Evolutionary conservation across 1,140 invertebrate species (phyloP).

Genomic region (Zaprionus ghesquierei): DNA sequence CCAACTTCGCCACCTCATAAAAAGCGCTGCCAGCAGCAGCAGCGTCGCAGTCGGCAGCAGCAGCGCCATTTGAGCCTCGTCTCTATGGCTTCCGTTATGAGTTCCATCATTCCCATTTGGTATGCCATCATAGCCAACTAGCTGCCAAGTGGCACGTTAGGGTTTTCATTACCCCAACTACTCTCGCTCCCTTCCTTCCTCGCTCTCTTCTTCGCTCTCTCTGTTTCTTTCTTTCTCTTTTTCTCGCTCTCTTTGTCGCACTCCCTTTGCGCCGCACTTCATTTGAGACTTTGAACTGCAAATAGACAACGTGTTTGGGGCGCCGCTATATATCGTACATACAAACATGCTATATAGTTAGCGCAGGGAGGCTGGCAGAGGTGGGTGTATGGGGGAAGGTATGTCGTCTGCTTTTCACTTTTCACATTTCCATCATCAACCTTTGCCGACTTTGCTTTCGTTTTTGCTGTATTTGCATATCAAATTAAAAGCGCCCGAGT

Average conservation of each 20-base stretch:
- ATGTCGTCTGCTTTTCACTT: conserved; percentile 70
- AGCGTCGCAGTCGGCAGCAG: conserved; percentile 8
- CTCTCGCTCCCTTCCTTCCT: not conserved
- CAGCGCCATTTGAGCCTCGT: conserved; percentile 23
- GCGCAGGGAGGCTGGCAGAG: not conserved
- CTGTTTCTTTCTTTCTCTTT: not conserved
- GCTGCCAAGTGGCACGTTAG: conserved; percentile 36
- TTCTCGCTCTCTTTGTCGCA: not conserved
- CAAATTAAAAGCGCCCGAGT: conserved; percentile 79
- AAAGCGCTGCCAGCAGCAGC: conserved; percentile 49
- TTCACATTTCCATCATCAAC: conserved; percentile 77
- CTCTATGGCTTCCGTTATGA: conserved; percentile 60
- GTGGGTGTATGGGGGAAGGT: not conserved
- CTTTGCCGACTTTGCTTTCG: conserved; percentile 72
- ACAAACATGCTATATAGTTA: conserved; percentile 1
- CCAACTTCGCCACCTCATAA: conserved; percentile 66
- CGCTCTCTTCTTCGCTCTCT: conserved; percentile 13
- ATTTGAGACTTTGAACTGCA: conserved; percentile 78
- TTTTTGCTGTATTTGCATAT: conserved; percentile 79
- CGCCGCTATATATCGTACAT: not conserved
- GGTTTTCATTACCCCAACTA: conserved; percentile 41
- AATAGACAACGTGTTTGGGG: conserved; percentile 67
- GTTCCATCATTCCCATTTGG: conserved; percentile 39
- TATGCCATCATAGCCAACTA: conserved; percentile 44
- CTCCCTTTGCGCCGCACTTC: conserved; percentile 54